Evolutionary conservation across 1,140 invertebrate species (phyloP).

Genomic region (Choristoneura fumiferana): DNA sequence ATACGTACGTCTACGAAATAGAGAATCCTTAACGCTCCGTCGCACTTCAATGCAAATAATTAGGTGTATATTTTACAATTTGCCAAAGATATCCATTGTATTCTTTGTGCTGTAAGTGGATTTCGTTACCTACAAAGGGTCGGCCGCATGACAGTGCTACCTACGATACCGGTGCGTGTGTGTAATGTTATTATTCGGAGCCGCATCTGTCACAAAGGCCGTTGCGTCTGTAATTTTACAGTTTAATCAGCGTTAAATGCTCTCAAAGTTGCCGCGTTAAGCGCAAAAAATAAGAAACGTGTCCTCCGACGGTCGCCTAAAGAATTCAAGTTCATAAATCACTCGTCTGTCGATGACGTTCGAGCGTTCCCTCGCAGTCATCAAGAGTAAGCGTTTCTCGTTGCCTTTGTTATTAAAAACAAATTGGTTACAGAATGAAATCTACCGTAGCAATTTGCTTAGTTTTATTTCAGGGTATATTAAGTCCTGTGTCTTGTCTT

Average conservation of each 20-base stretch:
- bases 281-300: slow-evolving; percentile 50
- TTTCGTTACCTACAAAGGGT: slow-evolving; percentile 57
- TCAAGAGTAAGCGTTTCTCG: slow-evolving; percentile 3
- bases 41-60: slow-evolving; percentile 67
- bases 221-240: slow-evolving; percentile 71
- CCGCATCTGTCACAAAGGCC: slow-evolving; percentile 71
- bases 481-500: not conserved
- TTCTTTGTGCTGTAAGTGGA: slow-evolving; percentile 73
- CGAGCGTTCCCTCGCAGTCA: slow-evolving; percentile 20
- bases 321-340: slow-evolving; percentile 66
- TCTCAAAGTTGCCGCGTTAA: slow-evolving; percentile 54
- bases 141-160: slow-evolving; percentile 56
- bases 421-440: slow-evolving; percentile 11
- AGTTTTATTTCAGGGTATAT: not conserved
- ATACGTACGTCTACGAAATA: slow-evolving; percentile 41
- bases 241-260: slow-evolving; percentile 78
- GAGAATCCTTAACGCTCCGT: slow-evolving; percentile 57
- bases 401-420: slow-evolving; percentile 16
- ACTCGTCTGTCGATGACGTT: slow-evolving; percentile 51
- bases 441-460: slow-evolving; percentile 5
- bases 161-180: slow-evolving; percentile 47
- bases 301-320: slow-evolving; percentile 47
- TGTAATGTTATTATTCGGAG: slow-evolving; percentile 69
- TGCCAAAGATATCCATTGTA: slow-evolving; percentile 71
- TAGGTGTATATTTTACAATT: slow-evolving; percentile 76